Evolutionary conservation across 2,888 invertebrate species (phyloP).

Genomic region (Mythimna impura): DNA sequence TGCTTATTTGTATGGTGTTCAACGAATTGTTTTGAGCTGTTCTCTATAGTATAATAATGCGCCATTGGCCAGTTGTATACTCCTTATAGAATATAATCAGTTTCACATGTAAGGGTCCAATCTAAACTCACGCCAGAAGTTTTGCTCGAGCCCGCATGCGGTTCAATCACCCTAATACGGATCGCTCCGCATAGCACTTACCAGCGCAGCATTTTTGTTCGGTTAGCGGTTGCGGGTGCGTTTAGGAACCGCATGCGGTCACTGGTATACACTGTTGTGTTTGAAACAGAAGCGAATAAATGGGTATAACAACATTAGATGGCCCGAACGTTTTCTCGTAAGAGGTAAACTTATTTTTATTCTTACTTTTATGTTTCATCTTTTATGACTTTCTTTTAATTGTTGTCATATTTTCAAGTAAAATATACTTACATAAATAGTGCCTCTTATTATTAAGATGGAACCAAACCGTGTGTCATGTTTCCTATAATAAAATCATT

Average conservation of each 20-base stretch:
- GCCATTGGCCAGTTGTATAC: conserved; percentile 37
- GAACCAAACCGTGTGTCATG: conserved; percentile 8
- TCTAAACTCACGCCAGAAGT: background rate
- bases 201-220: background rate
- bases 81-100: conserved; percentile 9
- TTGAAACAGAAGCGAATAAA: background rate
- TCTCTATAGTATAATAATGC: conserved; percentile 36
- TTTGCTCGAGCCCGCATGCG: conserved; percentile 10
- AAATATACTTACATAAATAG: background rate
- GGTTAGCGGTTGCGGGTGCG: background rate
- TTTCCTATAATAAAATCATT: conserved; percentile 12
- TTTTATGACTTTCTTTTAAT: conserved; percentile 13
- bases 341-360: conserved; percentile 17
- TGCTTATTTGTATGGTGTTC: conserved; percentile 54
- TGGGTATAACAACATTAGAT: background rate
- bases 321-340: conserved; percentile 11
- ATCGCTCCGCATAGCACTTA: background rate
- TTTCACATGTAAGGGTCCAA: conserved; percentile 27
- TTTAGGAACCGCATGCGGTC: conserved; percentile 11
- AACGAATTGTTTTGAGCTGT: conserved; percentile 43
- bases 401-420: conserved; percentile 5
- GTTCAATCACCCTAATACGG: background rate
- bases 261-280: background rate
- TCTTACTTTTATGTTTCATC: conserved; percentile 19
- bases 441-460: conserved; percentile 14